Evolutionary conservation across 2,888 invertebrate species (phyloP), one percentile per base, ranked within the genome.

Genomic region (Eucera pruinosa): DNA sequence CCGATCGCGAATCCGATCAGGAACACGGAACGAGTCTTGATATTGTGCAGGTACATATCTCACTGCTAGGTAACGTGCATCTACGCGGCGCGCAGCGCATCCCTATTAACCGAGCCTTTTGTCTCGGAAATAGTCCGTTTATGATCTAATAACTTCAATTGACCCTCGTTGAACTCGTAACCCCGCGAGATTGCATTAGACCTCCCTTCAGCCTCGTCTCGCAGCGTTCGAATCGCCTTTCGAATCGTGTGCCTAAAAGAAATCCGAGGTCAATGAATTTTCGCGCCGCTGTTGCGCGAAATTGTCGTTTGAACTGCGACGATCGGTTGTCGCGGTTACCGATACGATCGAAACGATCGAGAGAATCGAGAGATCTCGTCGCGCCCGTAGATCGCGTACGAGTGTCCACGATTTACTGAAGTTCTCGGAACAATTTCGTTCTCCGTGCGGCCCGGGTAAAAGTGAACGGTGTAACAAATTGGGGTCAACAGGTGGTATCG

Each of bases 1-100:
- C 86, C 87, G 30, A 87, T 72, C 15, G 62, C 82, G 5, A 67
- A 86, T 55, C 86, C 86, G 6, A 78, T 9, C 0, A 85, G 7
- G 15, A 84, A 84, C 7, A 74, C 48, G 2, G 68, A 69, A 20
- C 43, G 45, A 6, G 47, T 39, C 23, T 78, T 82, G 7, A 83
- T 47, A 25, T 54, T 41, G 11, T 50, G 33, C 2, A 58, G 15
- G 39, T 60, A 47, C 82, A 82, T n/a, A n/a, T 82, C 9, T 74
- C 78, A 27, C 30, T 18, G 27, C n/a, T 27, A 27, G n/a, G n/a
- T 45, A n/a, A 13, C 18, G 15, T 41, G 45, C 36, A 39, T 47
- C 2, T 45, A 30, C n/a, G n/a, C n/a, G n/a, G n/a, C n/a, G n/a
- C n/a, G n/a, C n/a, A n/a, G n/a, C n/a, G 33, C 33, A 68, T 65